These are phyloP conservation scores for Protula sp. DNA, from an alignment of 2,888 invertebrate species.

Conservation along the genomic window DNA sequence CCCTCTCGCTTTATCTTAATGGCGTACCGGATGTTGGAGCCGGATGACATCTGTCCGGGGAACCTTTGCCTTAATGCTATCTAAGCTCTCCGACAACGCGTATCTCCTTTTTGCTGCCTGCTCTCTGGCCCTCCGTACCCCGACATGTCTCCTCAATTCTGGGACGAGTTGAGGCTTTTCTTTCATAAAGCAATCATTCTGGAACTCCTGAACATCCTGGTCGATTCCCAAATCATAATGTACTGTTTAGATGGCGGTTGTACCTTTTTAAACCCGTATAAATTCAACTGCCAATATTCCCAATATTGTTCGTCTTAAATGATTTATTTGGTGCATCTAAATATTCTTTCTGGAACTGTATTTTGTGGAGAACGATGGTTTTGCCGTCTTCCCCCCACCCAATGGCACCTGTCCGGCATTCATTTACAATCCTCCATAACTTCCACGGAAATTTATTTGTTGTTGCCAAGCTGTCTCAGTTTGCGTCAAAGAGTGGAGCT, in stretches of 20 bases:
- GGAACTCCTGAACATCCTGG: not conserved
- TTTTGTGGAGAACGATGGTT: constrained; percentile 62
- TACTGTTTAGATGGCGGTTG: constrained; percentile 15
- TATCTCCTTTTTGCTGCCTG: too few species aligned
- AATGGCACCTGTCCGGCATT: constrained; percentile 60
- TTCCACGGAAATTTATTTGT: constrained; percentile 61
- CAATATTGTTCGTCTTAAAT: constrained; percentile 43
- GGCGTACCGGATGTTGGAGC: too few species aligned
- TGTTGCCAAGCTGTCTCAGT: too few species aligned
- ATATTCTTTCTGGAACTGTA: constrained; percentile 55
- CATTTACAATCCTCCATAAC: constrained; percentile 63
- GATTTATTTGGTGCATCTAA: constrained; percentile 27
- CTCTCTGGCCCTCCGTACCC: not conserved
- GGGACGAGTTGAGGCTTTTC: not conserved
- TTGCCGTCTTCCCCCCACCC: constrained; percentile 61
- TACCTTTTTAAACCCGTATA: constrained; percentile 47
- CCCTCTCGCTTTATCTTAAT: too few species aligned
- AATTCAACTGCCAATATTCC: constrained; percentile 47
- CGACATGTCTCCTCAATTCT: not conserved
- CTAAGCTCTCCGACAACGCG: too few species aligned
- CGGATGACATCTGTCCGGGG: too few species aligned
- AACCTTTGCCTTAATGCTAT: too few species aligned
- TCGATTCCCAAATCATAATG: not conserved
- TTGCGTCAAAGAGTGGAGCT: too few species aligned
- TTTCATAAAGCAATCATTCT: not conserved